A percentile compares a stretch with the other conserved stretches of the same genome.
Conservation (phyloP, 2,113 vertebrate species). For the Pluvialis apricaria region DNA sequence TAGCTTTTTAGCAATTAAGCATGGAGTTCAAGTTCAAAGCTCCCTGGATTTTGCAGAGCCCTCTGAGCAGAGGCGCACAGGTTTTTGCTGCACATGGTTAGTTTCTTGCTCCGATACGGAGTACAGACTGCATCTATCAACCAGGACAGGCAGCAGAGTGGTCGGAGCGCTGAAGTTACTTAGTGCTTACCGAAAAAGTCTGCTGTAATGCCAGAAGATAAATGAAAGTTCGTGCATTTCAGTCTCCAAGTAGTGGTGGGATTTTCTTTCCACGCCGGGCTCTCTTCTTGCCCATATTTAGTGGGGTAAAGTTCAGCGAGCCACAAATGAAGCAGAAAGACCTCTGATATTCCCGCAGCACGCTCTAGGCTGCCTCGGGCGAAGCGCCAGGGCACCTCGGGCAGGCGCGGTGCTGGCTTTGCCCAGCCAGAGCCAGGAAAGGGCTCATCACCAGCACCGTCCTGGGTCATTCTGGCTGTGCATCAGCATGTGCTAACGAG, state of each 20-base stretch:
- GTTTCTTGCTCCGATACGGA: neutral
- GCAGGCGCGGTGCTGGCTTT: neutral
- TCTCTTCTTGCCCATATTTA: neutral
- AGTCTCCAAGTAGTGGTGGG: neutral
- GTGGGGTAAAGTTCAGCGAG: conserved; percentile 28
- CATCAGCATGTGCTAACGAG: neutral
- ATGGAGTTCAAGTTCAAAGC: neutral
- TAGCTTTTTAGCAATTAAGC: neutral
- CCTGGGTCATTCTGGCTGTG: neutral
- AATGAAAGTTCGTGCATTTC: neutral
- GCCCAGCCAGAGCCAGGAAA: neutral
- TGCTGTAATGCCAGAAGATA: neutral
- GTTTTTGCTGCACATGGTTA: neutral
- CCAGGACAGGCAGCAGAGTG: neutral
- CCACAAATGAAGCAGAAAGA: neutral
- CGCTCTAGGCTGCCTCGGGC: neutral
- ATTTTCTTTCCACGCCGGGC: neutral
- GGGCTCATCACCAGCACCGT: neutral
- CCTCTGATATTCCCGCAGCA: neutral
- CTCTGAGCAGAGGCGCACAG: neutral
- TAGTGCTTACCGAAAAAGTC: accelerated
- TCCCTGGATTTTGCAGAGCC: neutral
- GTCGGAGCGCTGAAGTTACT: neutral
- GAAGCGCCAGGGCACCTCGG: neutral
- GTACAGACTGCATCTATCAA: neutral